Percentiles rank a stretch among this genome's conserved stretches.
Evolutionary conservation across 2,888 invertebrate genomes (phyloP).

Genomic region (Resseliella maxima): DNA sequence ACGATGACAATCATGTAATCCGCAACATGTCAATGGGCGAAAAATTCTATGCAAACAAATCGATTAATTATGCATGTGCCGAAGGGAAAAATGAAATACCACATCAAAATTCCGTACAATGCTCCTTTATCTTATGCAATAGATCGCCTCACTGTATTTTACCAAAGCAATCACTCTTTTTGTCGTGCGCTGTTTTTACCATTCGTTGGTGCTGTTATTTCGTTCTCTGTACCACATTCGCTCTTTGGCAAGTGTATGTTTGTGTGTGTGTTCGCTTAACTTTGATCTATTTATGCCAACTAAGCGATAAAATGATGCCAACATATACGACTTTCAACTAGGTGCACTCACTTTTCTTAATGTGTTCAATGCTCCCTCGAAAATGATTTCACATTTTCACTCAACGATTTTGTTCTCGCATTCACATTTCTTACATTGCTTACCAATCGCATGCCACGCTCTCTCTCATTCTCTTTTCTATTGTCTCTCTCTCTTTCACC

Average conservation of each 20-base stretch:
- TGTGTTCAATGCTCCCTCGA: conserved; percentile 31
- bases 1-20: neutral
- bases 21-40: neutral
- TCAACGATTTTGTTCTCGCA: neutral
- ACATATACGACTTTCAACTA: neutral
- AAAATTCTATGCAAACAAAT: neutral
- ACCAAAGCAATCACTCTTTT: neutral
- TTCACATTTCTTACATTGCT: too few species aligned
- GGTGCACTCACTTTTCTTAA: conserved; percentile 14
- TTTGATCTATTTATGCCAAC: neutral
- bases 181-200: neutral
- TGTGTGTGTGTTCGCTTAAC: neutral
- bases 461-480: too few species aligned
- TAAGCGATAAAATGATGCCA: conserved; percentile 18
- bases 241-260: neutral
- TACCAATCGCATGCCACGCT: too few species aligned
- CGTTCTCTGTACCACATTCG: neutral
- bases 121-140: conserved; percentile 6
- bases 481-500: too few species aligned
- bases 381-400: neutral
- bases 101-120: conserved; percentile 19
- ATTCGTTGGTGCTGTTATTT: neutral
- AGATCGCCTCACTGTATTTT: conserved; percentile 14
- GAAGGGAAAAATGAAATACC: conserved; percentile 34
- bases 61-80: conserved; percentile 48